Evolutionary conservation across 2,888 invertebrate genomes (phyloP), one percentile per base, ranked within the genome.

Genomic region (Eupelmus urozonus): DNA sequence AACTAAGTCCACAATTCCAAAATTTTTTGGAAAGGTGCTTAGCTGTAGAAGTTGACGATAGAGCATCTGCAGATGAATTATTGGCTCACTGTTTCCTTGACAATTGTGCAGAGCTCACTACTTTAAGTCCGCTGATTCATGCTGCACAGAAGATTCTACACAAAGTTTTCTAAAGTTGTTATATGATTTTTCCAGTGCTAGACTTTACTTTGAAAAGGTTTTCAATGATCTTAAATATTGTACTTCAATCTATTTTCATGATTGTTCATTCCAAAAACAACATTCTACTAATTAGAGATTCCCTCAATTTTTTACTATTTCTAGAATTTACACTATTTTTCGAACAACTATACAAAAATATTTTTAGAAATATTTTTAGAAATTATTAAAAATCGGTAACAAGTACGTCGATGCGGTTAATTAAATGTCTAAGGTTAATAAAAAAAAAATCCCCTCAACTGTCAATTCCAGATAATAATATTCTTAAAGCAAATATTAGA

Each of bases 1-100:
- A 93, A 69, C 90, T 98, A 20, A 96, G 96, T 27, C 91, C 93
- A 0, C 93, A 94, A 71, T 93, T 97, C 85, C 94, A 95, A 88
- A 93, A 95, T 88, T 96, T 97, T 86, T 91, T 98, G 72, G 96
- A 98, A 90, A 93, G 94, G 82, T 98, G 98, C 87, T 92, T 98
- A 55, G 95, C 96, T 90, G 94, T 96, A 0, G 95, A 96, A 83
- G 95, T 96, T 0, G 95, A 96, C 78, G 91, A 92, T 81, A 91
- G 97, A 81, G 95, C 95, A 1, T 92, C 94, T 0, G 95, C 97
- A 0, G 92, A 92, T 7, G 94, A 96, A 85, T 91, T 97, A 4
- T 91, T 97, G n/a, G 88, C 90, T 1, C 97, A 97, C 90, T 93
- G 94, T 0, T 97, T 97, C 91, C 91, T 97, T 59, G 90, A 93